Evolutionary conservation across 2,888 invertebrate species (phyloP), one percentile per base, ranked within the genome.

Genomic region (Isoperla grammatica): DNA sequence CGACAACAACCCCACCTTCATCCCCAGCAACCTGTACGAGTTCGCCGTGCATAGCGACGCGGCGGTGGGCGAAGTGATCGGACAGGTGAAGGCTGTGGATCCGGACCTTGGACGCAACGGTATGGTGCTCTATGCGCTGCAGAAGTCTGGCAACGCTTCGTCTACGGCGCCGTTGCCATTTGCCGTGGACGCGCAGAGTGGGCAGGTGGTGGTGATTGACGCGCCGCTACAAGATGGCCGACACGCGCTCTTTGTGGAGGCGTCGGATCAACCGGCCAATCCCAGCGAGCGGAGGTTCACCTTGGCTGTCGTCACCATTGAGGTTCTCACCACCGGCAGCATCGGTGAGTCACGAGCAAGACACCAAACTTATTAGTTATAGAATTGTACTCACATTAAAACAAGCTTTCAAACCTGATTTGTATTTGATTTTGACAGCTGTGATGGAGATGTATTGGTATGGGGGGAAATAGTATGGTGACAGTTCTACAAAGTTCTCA

Each of bases 1-100:
- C 71, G 95, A 95, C 71, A 94, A 95, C 68, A 90, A 89, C 67
- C 95, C 95, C 0, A 84, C 84, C 22, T 95, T 94, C 69, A 81
- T 89, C 20, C 88, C 90, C 2, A 87, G 84, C 59, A 92, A 92
- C 72, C 77, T 92, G 4, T 93, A 92, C 68, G 88, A 90, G 69
- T 89, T 93, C 68, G 76, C 79, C 53, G 81, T 89, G 0, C 83
- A 83, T 58, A 83, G 84, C 0, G 84, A 87, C 60, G 82, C 84
- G 0, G 79, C 82, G 61, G 74, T 86, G 35, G 88, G 87, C 0
- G 82, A 85, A n/a, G 77, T 82, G 22, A 82, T 92, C 42, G 93
- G 94, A 1, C 85, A 83, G 72, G 76, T 93, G 0, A 83, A 83
- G 69, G 93, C 94, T 0, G 77, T 85, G 2, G 94, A 94, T 78